A percentile compares a stretch with the other conserved stretches of the same genome.
Evolutionary conservation across 2,888 invertebrate species (phyloP).

Genomic region (Andrena bicolor): DNA sequence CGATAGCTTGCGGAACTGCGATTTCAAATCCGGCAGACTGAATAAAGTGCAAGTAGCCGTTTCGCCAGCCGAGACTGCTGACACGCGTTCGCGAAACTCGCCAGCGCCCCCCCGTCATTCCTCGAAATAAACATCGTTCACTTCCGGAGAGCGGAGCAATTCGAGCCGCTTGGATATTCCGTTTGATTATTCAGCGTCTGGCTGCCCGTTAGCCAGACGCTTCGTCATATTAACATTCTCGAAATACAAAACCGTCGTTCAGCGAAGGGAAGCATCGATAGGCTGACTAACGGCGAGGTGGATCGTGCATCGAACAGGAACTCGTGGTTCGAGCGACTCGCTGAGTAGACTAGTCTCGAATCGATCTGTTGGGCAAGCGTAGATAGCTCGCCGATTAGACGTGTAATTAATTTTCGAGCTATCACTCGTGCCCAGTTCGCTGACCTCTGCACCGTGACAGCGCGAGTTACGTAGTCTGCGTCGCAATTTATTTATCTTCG

Average conservation of each 20-base stretch:
- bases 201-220: conserved; percentile 61
- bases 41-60: conserved; percentile 19
- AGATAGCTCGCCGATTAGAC: conserved; percentile 41
- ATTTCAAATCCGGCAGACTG: background rate
- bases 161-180: conserved; percentile 60
- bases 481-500: background rate
- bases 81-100: conserved; percentile 42
- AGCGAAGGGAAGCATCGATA: conserved; percentile 58
- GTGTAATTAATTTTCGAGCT: conserved; percentile 11
- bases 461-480: background rate
- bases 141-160: conserved; percentile 61
- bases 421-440: background rate
- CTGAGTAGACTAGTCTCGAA: conserved; percentile 13
- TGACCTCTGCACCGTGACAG: background rate
- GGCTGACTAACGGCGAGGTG: background rate
- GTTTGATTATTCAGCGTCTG: conserved; percentile 75
- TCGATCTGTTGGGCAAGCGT: conserved; percentile 9
- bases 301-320: conserved; percentile 39
- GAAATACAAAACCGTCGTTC: conserved; percentile 67
- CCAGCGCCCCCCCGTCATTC: conserved; percentile 35
- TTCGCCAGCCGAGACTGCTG: conserved; percentile 52
- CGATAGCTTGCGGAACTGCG: background rate
- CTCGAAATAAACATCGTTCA: conserved; percentile 53
- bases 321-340: background rate
- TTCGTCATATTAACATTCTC: conserved; percentile 65